Conservation (phyloP, 2,888 invertebrate species). For the Heteromurus nitidus region DNA sequence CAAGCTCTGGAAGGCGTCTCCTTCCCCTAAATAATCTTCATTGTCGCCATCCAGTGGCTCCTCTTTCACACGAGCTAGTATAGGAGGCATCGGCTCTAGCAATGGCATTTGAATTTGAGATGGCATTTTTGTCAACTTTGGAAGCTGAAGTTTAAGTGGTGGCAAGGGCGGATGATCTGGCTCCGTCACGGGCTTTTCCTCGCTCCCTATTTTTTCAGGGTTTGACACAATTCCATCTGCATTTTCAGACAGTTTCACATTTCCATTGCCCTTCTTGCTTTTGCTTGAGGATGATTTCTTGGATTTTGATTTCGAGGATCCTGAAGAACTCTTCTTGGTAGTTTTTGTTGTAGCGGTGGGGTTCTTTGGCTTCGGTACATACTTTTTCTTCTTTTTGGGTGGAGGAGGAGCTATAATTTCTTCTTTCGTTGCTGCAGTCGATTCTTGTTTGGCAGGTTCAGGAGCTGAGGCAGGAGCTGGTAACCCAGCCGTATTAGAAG, state of each 20-base stretch:
- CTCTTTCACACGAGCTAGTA: background rate
- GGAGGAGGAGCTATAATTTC: background rate
- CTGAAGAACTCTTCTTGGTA: constrained; percentile 13
- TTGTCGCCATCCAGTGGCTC: constrained; percentile 27
- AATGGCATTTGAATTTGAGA: background rate
- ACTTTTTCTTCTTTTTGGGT: constrained; percentile 50
- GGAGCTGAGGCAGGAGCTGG: background rate
- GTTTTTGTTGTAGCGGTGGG: background rate
- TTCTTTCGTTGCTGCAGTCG: background rate
- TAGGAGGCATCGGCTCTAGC: background rate
- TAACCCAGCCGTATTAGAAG: too few relatives aligned
- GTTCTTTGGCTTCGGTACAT: constrained; percentile 27
- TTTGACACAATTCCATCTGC: background rate
- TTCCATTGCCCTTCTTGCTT: constrained; percentile 6
- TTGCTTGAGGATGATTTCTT: constrained; percentile 9
- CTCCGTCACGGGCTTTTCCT: too few relatives aligned
- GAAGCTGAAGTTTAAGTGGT: constrained; percentile 27
- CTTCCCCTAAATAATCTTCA: background rate
- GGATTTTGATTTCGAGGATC: constrained; percentile 6
- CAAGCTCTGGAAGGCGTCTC: constrained; percentile 7
- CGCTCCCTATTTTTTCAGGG: background rate
- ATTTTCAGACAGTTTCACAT: too few relatives aligned
- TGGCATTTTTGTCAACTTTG: constrained; percentile 32
- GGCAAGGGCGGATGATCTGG: constrained; percentile 18
- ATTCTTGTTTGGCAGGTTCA: background rate